Conservation (phyloP, 2,888 invertebrate species). For the Cheiracanthium punctorium region DNA sequence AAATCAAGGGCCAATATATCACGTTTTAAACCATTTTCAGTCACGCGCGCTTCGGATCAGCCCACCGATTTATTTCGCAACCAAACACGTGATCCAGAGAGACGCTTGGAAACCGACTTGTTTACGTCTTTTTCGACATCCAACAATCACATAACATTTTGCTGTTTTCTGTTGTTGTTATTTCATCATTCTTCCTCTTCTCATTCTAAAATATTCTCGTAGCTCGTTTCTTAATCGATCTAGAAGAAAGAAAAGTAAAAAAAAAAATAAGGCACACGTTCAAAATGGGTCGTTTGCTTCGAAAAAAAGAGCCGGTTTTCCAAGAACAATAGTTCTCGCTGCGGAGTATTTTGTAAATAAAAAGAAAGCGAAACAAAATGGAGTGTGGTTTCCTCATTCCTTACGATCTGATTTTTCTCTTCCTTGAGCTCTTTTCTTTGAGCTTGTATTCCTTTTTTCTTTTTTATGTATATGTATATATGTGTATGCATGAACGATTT, state of each 20-base stretch:
- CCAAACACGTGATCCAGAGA: background rate
- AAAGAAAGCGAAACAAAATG: slow-evolving; percentile 10
- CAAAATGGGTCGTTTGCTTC: slow-evolving; percentile 50
- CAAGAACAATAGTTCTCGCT: slow-evolving; percentile 39
- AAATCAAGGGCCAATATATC: no score
- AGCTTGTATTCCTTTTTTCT: background rate
- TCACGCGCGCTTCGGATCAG: background rate
- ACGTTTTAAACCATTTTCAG: background rate
- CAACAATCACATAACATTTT: no score
- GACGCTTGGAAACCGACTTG: background rate
- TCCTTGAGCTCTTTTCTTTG: background rate
- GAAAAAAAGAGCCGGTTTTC: slow-evolving; percentile 36
- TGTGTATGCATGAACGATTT: no score
- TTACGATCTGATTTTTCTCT: background rate
- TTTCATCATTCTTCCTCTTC: background rate
- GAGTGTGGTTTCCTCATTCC: slow-evolving; percentile 58
- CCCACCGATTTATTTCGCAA: background rate
- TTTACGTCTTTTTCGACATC: background rate
- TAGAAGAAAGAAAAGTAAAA: background rate
- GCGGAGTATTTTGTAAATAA: slow-evolving; percentile 27
- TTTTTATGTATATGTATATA: no score
- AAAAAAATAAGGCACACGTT: slow-evolving; percentile 4
- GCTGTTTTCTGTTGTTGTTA: background rate
- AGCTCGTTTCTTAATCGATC: background rate
- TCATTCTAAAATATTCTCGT: background rate